Evolutionary conservation across 2,888 invertebrate genomes (phyloP), one percentile per base, ranked within the genome.

Genomic region (Parnassius orleans): DNA sequence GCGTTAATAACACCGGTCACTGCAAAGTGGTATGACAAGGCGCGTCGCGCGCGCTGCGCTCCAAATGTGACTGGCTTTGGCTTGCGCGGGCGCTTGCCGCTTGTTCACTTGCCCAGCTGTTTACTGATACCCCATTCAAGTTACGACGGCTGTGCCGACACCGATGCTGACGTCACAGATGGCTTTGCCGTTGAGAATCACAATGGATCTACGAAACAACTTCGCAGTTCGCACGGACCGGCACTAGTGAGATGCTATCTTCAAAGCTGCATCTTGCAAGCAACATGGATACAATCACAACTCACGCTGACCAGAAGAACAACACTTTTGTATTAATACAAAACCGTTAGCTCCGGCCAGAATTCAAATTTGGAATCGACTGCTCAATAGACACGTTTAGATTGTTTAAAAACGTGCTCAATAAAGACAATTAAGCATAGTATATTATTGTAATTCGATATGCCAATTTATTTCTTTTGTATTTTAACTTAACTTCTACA

Each of bases 11-110:
- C 15, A 55, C 44, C 24, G 19, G 58, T 46, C 24, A 24, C 52
- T 42, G 51, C 24, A 12, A 53, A 53, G 46, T 70, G 53, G 52
- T 53, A 60, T 68, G 67, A 62, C 55, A 54, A 53, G 46, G 75
- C 87, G 87, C 86, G 83, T 79, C 71, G 86, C 85, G 87, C 87
- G 86, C 87, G 71, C 82, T 78, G 85, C 87, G 87, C 87, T 79
- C 67, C 51, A n/a, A 54, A 71, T 77, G 70, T 74, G 79, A 83
- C 84, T 84, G 79, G 65, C 33, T 7, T 0, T 33, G 33, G 33
- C 66, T 55, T 61, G 68, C 69, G 68, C 66, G 65, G 60, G 67
- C 72, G 68, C 65, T 65, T 56, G 68, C 68, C 72, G 68, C 65
- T 65, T 56, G 68, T 69, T 61, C 79, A 78, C 57, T 63, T 62